Evolutionary conservation across 2,797 vertebrate genomes (phyloP).

Genomic region (Chromis chromis): DNA sequence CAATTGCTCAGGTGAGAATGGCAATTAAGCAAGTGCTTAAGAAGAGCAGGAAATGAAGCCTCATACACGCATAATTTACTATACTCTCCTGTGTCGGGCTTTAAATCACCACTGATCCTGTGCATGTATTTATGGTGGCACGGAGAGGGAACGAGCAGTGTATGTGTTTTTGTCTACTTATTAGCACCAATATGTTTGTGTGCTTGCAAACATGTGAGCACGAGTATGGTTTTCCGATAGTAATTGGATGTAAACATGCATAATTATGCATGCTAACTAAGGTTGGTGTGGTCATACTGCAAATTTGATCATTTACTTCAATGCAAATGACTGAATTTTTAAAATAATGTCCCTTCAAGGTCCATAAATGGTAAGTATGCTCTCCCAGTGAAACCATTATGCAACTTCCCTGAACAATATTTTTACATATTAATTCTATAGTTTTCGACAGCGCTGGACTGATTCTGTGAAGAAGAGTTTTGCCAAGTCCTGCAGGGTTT

Average conservation of each 20-base stretch:
- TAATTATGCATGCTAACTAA: conserved; percentile 35
- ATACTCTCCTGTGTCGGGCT: conserved; percentile 79
- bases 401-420: conserved; percentile 22
- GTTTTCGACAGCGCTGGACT: conserved; percentile 8
- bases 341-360: conserved; percentile 23
- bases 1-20: conserved; percentile 89
- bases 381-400: conserved; percentile 33
- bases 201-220: conserved; percentile 7
- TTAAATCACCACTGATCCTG: conserved; percentile 82
- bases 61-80: conserved; percentile 84
- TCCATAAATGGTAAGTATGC: conserved; percentile 16
- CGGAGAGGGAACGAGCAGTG: conserved; percentile 40
- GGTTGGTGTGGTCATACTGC: conserved; percentile 18
- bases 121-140: conserved; percentile 67
- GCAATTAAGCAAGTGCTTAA: conserved; percentile 88
- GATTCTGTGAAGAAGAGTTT: conserved; percentile 25
- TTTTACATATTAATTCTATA: conserved; percentile 20
- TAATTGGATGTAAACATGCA: conserved; percentile 11
- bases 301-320: conserved; percentile 49
- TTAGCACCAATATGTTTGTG: conserved; percentile 38
- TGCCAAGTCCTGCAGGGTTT: conserved; percentile 32
- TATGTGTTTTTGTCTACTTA: conserved; percentile 45
- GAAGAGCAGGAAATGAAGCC: conserved; percentile 84
- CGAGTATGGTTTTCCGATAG: neutral
- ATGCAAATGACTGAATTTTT: conserved; percentile 43